Conservation (phyloP, 2,113 vertebrate genomes). For the Eulemur rufifrons region DNA sequence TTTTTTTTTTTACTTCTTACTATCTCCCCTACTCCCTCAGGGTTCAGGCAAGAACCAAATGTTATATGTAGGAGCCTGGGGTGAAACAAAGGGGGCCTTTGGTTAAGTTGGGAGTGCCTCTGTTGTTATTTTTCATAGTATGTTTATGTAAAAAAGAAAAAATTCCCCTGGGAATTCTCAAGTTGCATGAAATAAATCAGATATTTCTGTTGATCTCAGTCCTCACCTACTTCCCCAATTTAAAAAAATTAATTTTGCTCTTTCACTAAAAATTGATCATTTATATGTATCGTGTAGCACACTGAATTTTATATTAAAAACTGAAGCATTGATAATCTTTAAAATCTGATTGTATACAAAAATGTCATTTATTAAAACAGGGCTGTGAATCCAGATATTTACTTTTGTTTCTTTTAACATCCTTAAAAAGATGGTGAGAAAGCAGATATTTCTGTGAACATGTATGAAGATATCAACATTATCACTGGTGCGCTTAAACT, state of each 20-base stretch:
- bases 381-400: conserved; percentile 30
- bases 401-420: conserved; percentile 70
- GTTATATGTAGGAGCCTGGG: neutral
- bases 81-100: neutral
- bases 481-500: conserved; percentile 99
- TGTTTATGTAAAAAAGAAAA: conserved; percentile 2
- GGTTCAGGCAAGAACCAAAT: neutral
- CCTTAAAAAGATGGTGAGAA: conserved; percentile 95
- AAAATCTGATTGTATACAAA: conserved; percentile 54
- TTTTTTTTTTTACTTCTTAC: neutral
- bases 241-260: neutral
- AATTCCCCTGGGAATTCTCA: neutral
- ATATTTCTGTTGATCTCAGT: neutral
- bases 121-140: neutral
- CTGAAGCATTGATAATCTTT: conserved; percentile 10
- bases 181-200: neutral
- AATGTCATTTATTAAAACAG: conserved; percentile 23
- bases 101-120: neutral
- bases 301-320: neutral
- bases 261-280: neutral
- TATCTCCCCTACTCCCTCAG: too few species aligned
- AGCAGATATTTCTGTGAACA: conserved; percentile 96
- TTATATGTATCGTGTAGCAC: neutral
- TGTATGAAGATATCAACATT: conserved; percentile 99
- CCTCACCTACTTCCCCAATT: neutral